Base-by-base conservation (phyloP, 2,888 invertebrate genomes). In the Diplolepis rosae region DNA sequence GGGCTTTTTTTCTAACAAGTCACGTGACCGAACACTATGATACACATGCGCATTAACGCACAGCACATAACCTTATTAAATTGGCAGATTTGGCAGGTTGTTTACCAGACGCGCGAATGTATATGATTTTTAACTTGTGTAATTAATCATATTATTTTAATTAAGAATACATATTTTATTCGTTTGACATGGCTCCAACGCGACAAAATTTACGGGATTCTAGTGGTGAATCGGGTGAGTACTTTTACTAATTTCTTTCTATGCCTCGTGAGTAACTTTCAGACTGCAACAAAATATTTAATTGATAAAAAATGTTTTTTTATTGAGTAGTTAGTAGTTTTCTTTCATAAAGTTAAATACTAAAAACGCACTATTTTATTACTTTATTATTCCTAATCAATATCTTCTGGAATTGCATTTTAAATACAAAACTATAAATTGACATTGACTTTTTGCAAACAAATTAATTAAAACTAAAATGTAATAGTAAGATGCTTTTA, bases 141-240 rank as follows among this genome's bases (percentile, higher is more conserved):
- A 42, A 35, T 13, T 56, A 22, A 61, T 39, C 7, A 24, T 22
- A 24, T 7, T 39, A 5, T 11, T 0, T 42, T 22, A 42, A 42
- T 45, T 67, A 11, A 68, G 45, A 51, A 42, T 13, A 13, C 11
- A 6, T 28, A 2, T 9, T 42, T 27, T 45, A 0, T 51, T 66
- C 48, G 9, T 13, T n/a, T 27, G 39, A 61, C 3, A 61, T 61
- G 61, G 15, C 61, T 61, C 61, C 39, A 9, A 24, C 24, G 24
- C 24, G n/a, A 61, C n/a, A 39, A 15, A n/a, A 61, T 61, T 39
- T 61, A 35, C 61, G 61, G 3, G 61, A 61, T 27, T 61, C 61
- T 7, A 61, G 61, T 35, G 61, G 61, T 2, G 61, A 61, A 9
- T 61, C 61, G 1, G 61, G 61, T 61, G n/a, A 24, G 61, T 39